phyloP scores from a whole-genome alignment of 2,797 vertebrate species.

The Danionella dracula region DNA sequence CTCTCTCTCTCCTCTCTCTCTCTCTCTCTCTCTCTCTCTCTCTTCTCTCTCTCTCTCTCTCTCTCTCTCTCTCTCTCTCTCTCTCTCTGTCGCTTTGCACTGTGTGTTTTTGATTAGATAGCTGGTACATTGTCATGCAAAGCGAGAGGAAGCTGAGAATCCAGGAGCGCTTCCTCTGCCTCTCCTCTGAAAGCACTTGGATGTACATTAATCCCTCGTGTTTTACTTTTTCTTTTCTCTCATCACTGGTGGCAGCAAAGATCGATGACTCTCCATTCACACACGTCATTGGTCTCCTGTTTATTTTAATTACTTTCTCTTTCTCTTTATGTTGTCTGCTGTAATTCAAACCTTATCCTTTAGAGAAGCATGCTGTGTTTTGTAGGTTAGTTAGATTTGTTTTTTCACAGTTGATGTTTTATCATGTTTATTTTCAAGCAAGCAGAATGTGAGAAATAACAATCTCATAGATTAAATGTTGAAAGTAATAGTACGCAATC shows the following conservation, averaged over 20 bases:
- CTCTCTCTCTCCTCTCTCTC: slow-evolving; percentile 12
- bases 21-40: slow-evolving; percentile 1
- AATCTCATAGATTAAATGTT: no score
- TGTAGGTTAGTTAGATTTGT: no score
- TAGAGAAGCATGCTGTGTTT: background rate
- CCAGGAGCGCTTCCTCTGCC: slow-evolving; percentile 33
- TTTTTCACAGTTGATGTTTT: no score
- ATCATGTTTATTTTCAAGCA: no score
- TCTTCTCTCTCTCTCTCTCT: background rate
- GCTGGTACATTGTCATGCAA: slow-evolving; percentile 47
- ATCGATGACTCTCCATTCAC: slow-evolving; percentile 41
- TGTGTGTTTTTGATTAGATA: slow-evolving; percentile 50
- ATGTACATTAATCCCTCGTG: slow-evolving; percentile 41
- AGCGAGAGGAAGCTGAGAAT: slow-evolving; percentile 38
- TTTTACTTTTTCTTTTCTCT: slow-evolving; percentile 24
- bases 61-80: slow-evolving; percentile 3
- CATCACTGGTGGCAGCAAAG: slow-evolving; percentile 41
- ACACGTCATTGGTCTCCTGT: slow-evolving; percentile 17
- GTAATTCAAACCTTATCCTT: slow-evolving; percentile 15
- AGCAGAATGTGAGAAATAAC: no score
- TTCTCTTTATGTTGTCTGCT: slow-evolving; percentile 3
- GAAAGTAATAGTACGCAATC: no score
- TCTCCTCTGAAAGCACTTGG: slow-evolving; percentile 41
- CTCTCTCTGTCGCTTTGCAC: background rate
- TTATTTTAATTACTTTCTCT: slow-evolving; percentile 43